Percentiles rank a stretch among this genome's conserved stretches.
phyloP scores from a whole-genome alignment of 2,797 vertebrate species.

The Notamacropus eugenii region DNA sequence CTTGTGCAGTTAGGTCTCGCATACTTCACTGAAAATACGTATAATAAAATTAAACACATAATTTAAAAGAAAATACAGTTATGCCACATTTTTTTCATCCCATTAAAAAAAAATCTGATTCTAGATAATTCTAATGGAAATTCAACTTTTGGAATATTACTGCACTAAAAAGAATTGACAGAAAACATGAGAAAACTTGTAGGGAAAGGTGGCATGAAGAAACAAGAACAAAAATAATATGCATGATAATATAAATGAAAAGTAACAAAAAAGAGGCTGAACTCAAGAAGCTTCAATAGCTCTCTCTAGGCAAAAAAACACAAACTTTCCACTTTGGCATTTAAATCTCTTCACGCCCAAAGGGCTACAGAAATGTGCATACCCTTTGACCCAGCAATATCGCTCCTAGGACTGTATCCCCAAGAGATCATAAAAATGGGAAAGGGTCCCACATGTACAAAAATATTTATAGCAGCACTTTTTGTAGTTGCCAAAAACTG shows the following conservation, averaged over 20 bases:
- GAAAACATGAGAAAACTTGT: not conserved
- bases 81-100: not conserved
- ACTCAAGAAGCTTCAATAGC: not conserved
- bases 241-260: not conserved
- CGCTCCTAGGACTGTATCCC: too few species aligned
- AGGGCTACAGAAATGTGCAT: too few species aligned
- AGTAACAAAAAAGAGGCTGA: not conserved
- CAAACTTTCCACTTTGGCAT: not conserved
- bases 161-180: not conserved
- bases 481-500: too few species aligned
- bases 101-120: not conserved
- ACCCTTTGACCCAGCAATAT: too few species aligned
- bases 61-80: not conserved
- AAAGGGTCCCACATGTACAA: too few species aligned
- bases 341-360: not conserved
- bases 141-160: not conserved
- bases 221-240: not conserved
- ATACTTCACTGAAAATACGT: constrained; percentile 87
- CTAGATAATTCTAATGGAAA: not conserved
- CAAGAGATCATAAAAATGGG: too few species aligned
- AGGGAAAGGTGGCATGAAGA: not conserved
- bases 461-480: too few species aligned
- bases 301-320: not conserved
- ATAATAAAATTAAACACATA: constrained; percentile 17
- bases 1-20: constrained; percentile 92